Base-by-base conservation (phyloP, 1,140 invertebrate genomes). In the Paracyclopina nana region DNA sequence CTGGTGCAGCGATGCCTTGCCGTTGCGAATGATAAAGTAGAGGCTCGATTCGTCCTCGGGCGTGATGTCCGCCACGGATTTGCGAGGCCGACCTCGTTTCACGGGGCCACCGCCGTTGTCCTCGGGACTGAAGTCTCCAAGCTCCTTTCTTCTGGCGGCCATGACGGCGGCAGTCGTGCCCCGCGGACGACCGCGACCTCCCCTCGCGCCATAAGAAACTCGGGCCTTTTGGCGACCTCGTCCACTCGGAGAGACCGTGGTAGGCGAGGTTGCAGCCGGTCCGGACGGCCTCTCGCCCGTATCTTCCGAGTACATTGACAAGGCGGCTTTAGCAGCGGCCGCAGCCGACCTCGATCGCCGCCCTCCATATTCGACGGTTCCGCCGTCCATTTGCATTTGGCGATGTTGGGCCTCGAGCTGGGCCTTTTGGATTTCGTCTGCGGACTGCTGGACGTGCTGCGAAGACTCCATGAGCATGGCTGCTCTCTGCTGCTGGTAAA, bases 1-100 rank as follows among this genome's bases (percentile, higher is more conserved):
- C 61, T 75, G 79, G 76, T 91, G 58, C 16, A 88, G 71, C 4
- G 80, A 74, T 40, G 74, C 72, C 57, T 79, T 78, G 40, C 82
- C 83, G 57, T 78, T 80, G 50, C 75, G 72, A 40, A 88, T 76
- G 27, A 82, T 76, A 57, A 74, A 78, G 62, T 86, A 88, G 6
- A 87, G 70, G 60, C 78, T 80, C 59, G 76, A 74, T 59, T 87
- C 83, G 65, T 87, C 83, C 56, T 75, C 75, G 3, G 34, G 34
- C 29, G 28, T 11, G 24, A 48, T 48, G 12, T 48, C 45, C 25
- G 45, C 30, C 20, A 48, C 24, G 4, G 28, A 28, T n/a, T 16
- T 20, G 20, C 45, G 16, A 2, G 20, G n/a, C 4, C 25, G 16
- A 12, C 20, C n/a, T 9, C 25, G 16, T 27, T 28, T 24, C 45